Evolutionary conservation across 2,888 invertebrate genomes (phyloP), one percentile per base, ranked within the genome.

Genomic region (Sialis fuliginosa): DNA sequence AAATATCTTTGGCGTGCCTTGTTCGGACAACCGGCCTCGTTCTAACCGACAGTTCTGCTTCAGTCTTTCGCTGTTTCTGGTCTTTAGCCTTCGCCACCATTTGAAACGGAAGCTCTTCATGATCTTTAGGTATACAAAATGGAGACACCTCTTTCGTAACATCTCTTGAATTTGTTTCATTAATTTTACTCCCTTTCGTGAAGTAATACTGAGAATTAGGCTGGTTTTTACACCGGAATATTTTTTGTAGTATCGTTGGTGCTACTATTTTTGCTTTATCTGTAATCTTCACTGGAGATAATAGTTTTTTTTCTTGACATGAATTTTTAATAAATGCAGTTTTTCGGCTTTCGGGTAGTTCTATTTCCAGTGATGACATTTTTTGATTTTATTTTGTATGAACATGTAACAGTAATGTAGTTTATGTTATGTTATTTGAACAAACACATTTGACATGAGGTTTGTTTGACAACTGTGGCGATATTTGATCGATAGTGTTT

Each of bases 1-100:
- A 65, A 52, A 78, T 61, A 55, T 76, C 74, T 53, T 66, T 62
- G 32, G 56, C 57, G 48, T 63, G 62, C 41, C 58, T 54, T 5
- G 60, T 59, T 42, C 58, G 56, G 51, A 59, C 57, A 49, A 59
- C 63, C n/a, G 60, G 58, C 37, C 62, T 58, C 32, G 60, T 57
- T 46, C 57, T 56, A 49, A 58, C 60, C 45, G 59, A 58, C 22
- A 55, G 53, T 39, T 57, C 54, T 46, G 60, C 51, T 51, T 63
- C 64, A 42, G 61, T 58, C 5, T 56, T 49, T 12, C 57, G 52
- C 5, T 55, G 50, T 9, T 58, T 58, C 2, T 60, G 59, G 45
- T 60, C 57, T 60, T 61, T 63, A 6, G 60, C 59, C 49, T 62
- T 65, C 39, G 60, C 60, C 55, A 66, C 61, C 22, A 67, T 63